phyloP scores from a whole-genome alignment of 2,797 vertebrate genomes.

The Sarcoramphus papa region DNA sequence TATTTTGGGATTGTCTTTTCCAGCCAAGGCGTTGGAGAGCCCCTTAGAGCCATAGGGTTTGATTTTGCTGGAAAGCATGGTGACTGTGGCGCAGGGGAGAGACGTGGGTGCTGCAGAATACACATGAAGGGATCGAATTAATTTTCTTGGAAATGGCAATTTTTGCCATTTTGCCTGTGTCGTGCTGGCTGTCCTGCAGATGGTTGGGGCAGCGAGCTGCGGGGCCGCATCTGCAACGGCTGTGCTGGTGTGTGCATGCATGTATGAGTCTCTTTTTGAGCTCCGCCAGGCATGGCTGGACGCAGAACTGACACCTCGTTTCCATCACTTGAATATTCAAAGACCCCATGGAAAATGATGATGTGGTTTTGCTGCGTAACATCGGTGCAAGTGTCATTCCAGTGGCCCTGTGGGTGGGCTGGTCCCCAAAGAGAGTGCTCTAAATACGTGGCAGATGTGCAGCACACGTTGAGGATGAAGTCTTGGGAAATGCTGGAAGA shows the following conservation, averaged over 20 bases:
- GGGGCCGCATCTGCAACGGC: background rate
- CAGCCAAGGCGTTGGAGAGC: background rate
- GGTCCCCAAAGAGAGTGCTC: background rate
- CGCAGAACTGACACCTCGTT: background rate
- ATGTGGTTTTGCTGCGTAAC: background rate
- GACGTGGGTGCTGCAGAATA: background rate
- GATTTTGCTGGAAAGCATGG: rapidly evolving
- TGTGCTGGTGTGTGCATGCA: background rate
- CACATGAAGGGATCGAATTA: rapidly evolving
- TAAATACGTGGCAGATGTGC: background rate
- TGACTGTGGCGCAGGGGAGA: background rate
- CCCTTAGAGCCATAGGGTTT: background rate
- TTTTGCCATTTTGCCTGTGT: background rate
- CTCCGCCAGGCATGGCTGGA: rapidly evolving
- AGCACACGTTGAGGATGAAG: rapidly evolving
- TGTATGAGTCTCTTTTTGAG: no score
- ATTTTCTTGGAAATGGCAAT: background rate
- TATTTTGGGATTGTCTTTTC: background rate
- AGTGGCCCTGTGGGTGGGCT: background rate
- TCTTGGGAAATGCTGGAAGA: background rate
- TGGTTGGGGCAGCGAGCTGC: no score
- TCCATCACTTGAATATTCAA: background rate
- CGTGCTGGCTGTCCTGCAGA: background rate
- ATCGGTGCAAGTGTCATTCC: background rate
- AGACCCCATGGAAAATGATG: background rate